Conservation (phyloP, 2,888 invertebrate species). For the Macrosiphum euphorbiae region DNA sequence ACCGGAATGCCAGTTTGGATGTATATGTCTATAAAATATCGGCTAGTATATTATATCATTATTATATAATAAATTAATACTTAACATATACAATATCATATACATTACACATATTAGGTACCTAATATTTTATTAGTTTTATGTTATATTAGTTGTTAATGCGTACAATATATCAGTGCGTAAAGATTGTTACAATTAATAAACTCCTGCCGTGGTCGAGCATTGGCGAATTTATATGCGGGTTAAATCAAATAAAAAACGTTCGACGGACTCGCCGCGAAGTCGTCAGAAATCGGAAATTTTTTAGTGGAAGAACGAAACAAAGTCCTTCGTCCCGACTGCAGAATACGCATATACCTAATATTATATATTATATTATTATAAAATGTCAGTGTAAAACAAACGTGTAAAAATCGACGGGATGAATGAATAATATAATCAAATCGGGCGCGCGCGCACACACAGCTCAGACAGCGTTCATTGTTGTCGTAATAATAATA, state of each 20-base stretch:
- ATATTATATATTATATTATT: background rate
- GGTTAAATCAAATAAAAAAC: background rate
- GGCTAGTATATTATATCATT: too few relatives aligned
- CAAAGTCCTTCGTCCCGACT: background rate
- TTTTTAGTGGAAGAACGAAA: background rate
- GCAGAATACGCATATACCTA: background rate
- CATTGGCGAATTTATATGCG: too few relatives aligned
- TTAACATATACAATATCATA: too few relatives aligned
- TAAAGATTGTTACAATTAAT: too few relatives aligned
- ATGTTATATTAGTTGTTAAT: too few relatives aligned
- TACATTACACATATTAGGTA: too few relatives aligned
- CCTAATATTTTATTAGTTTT: too few relatives aligned
- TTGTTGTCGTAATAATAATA: background rate
- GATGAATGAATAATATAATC: background rate
- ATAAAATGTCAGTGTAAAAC: background rate
- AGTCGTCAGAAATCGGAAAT: background rate
- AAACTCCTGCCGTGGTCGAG: too few relatives aligned
- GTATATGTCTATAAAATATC: too few relatives aligned
- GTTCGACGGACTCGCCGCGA: background rate
- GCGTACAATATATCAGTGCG: too few relatives aligned
- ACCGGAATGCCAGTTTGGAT: too few relatives aligned
- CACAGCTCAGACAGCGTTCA: background rate
- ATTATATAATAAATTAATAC: too few relatives aligned
- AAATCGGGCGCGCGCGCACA: background rate
- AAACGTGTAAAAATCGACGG: background rate